Evolutionary conservation across 2,888 invertebrate genomes (phyloP).

Genomic region (Hofmannophila pseudospretella): DNA sequence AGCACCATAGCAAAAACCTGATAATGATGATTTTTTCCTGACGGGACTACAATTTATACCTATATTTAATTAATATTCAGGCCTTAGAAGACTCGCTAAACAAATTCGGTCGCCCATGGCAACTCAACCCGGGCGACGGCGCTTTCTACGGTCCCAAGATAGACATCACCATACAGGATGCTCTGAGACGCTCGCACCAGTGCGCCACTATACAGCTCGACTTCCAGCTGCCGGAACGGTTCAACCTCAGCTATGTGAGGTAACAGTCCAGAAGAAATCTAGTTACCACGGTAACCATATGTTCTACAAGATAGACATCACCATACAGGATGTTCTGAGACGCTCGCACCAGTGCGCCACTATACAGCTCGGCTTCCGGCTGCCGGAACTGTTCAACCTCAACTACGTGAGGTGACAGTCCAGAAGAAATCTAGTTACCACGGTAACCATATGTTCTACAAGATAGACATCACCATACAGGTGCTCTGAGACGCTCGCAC

Average conservation of each 20-base stretch:
- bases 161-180: constrained; percentile 97
- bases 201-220: constrained; percentile 99
- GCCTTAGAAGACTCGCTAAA: constrained; percentile 91
- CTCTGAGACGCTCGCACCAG: constrained; percentile 92
- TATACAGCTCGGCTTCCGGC: constrained; percentile 98
- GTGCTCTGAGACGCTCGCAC: constrained; percentile 92
- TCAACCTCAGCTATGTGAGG: constrained; percentile 88
- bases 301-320: constrained; percentile 99
- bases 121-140: constrained; percentile 95
- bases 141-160: constrained; percentile 99
- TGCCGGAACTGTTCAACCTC: constrained; percentile 94
- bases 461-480: constrained; percentile 97
- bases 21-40: no score
- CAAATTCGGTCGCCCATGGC: constrained; percentile 92
- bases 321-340: constrained; percentile 93
- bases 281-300: no score
- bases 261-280: constrained; percentile 29
- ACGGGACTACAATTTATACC: no score
- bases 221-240: constrained; percentile 96
- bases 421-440: no score
- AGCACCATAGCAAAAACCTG: constrained; percentile 1
- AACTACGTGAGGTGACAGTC: constrained; percentile 80
- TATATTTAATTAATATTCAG: no score
- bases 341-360: constrained; percentile 97
- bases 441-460: no score